Evolutionary conservation across 2,113 vertebrate genomes (phyloP), one percentile per base, ranked within the genome.

Genomic region (Riparia riparia): DNA sequence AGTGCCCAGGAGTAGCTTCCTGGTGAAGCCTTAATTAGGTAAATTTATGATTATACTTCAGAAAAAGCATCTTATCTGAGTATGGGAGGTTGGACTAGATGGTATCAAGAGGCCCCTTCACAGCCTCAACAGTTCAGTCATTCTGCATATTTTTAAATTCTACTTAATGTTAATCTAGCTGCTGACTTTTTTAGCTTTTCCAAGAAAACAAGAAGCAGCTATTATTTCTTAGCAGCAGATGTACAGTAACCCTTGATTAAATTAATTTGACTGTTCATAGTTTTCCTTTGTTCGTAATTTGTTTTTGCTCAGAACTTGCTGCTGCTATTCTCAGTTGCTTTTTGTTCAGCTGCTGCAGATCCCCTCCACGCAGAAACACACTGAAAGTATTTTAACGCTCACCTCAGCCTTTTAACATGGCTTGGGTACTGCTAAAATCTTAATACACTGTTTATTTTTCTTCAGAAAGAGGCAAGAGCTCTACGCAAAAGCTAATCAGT

Each of bases 151-250:
- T 90, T 86, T 54, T 4, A 54, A 80, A 92, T n/a, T 60, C 32
- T 19, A 32, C 34, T 65, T 77, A 60, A 72, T 85, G 29, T 90
- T 74, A 64, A 71, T 41, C 28, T 32, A 80, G 50, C 42, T 45
- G 94, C 37, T 88, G 85, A n/a, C 63, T 63, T 65, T 50, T 85
- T 69, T 28, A 85, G 54, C 70, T 91, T 69, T 80, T 73, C 47
- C 54, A 63, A 64, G 51, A 57, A 66, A 63, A 72, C 39, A 89
- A 93, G 42, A 24, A 78, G 45, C 47, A 88, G 64, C 60, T 96
- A 24, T 88, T 83, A 63, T 91, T 96, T 91, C 70, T 88, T 66
- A 61, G 82, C 45, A 82, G 74, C 63, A 88, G 63, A 85, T 39
- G 71, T 78, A 18, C 41, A 79, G 60, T 41, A 84, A 82, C 78